phyloP scores from a whole-genome alignment of 2,888 invertebrate species.

The Drosophila nigricruria region DNA sequence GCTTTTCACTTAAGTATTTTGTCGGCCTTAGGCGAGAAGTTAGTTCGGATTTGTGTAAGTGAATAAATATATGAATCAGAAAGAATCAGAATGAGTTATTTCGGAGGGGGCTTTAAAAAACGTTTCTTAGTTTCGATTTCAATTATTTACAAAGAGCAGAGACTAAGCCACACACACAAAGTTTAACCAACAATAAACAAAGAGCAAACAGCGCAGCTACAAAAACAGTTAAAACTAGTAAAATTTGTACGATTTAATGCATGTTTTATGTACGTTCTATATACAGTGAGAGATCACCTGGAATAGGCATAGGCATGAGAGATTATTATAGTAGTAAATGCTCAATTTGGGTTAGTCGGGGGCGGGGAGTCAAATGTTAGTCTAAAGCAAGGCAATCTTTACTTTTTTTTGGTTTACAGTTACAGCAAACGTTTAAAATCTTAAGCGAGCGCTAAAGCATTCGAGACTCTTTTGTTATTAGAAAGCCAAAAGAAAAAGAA shows the following conservation, averaged over 20 bases:
- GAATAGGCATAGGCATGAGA: conserved; percentile 31
- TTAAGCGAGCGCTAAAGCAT: conserved; percentile 59
- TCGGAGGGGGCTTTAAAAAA: conserved; percentile 46
- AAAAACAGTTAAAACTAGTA: conserved; percentile 33
- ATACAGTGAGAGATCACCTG: conserved; percentile 27
- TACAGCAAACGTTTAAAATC: conserved; percentile 35
- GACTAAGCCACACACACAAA: conserved; percentile 52
- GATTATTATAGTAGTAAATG: conserved; percentile 13
- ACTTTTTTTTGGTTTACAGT: conserved; percentile 24
- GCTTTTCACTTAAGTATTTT: conserved; percentile 80
- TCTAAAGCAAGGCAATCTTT: conserved; percentile 52
- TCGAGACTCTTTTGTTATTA: conserved; percentile 27
- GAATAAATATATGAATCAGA: conserved; percentile 78
- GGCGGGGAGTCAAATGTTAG: conserved; percentile 40
- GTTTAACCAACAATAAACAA: conserved; percentile 52
- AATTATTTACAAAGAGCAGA: conserved; percentile 52
- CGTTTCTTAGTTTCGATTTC: conserved; percentile 41
- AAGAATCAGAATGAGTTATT: conserved; percentile 68
- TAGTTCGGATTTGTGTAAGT: conserved; percentile 79
- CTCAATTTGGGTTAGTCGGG: conserved; percentile 64
- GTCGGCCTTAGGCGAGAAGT: conserved; percentile 80
- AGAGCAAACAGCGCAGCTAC: conserved; percentile 40
- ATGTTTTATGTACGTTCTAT: conserved; percentile 22
- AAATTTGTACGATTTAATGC: conserved; percentile 33
- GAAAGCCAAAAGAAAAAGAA: conserved; percentile 30